phyloP scores from a whole-genome alignment of 2,797 vertebrate genomes.

The Poeciliopsis paucimaculata region DNA sequence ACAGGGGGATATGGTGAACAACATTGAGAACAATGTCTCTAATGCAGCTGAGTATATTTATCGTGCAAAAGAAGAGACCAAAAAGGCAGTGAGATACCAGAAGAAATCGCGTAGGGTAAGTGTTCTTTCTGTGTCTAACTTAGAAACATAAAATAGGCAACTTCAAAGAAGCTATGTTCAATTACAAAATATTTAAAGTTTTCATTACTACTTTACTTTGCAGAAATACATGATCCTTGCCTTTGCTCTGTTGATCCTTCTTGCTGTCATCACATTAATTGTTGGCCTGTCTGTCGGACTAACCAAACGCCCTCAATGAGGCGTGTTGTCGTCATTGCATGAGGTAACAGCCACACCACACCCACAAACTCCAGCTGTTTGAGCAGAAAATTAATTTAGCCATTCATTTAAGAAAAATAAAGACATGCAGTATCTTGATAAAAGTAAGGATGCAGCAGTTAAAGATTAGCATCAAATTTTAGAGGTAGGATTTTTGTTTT shows the following conservation, averaged over 20 bases:
- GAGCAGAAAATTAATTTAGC: slow-evolving; percentile 13
- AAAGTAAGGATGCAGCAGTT: not conserved
- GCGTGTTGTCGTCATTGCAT: slow-evolving; percentile 17
- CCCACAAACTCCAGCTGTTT: slow-evolving; percentile 2
- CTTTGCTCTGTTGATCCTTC: slow-evolving; percentile 83
- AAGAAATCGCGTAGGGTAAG: slow-evolving; percentile 92
- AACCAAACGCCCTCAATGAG: slow-evolving; percentile 77
- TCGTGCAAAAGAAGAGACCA: slow-evolving; percentile 93
- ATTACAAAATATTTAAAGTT: slow-evolving; percentile 2
- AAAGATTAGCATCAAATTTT: not conserved
- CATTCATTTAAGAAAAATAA: not conserved
- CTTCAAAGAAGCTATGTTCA: not conserved
- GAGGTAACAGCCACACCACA: slow-evolving; percentile 65
- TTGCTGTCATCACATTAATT: slow-evolving; percentile 87
- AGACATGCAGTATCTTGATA: not conserved
- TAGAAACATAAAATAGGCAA: not conserved
- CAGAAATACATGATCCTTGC: slow-evolving; percentile 93
- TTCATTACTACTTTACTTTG: slow-evolving; percentile 63
- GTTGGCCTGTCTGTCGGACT: slow-evolving; percentile 90
- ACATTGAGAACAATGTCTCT: slow-evolving; percentile 93
- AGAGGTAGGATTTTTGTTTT: not conserved
- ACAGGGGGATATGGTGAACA: slow-evolving; percentile 97
- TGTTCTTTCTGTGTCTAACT: slow-evolving; percentile 8
- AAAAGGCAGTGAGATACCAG: slow-evolving; percentile 92
- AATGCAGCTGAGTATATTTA: slow-evolving; percentile 89